Percentiles rank a stretch among this genome's conserved stretches.
Conservation (phyloP, 2,888 invertebrate species). For the Pammene fasciana region DNA sequence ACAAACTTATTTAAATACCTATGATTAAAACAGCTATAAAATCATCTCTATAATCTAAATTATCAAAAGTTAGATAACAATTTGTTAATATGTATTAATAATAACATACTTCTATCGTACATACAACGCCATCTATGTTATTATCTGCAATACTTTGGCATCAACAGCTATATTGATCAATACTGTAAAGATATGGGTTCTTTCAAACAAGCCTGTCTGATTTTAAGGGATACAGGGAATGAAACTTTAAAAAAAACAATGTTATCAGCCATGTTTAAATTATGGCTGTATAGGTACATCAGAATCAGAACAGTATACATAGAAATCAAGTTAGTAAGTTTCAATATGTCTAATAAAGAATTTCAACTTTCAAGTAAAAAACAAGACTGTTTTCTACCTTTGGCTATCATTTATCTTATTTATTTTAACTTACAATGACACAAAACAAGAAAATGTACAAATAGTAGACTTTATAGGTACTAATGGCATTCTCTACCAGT, state of each 20-base stretch:
- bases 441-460: no score
- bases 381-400: slow-evolving; percentile 3
- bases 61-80: background rate
- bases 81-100: background rate
- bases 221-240: background rate
- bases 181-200: background rate
- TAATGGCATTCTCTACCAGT: no score
- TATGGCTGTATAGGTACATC: no score
- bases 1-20: no score
- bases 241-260: no score
- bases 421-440: no score
- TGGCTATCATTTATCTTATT: no score
- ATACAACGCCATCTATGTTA: slow-evolving; percentile 62
- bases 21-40: no score
- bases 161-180: slow-evolving; percentile 8
- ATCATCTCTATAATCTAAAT: background rate
- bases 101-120: slow-evolving; percentile 46
- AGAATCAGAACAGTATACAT: no score
- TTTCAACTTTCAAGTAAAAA: background rate
- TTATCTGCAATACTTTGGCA: slow-evolving; percentile 28
- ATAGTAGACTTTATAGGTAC: no score
- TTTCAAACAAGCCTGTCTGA: background rate
- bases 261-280: no score
- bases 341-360: background rate
- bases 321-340: no score